Base-by-base conservation (phyloP, 2,113 vertebrate genomes). In the Illadopsis cleaveri region DNA sequence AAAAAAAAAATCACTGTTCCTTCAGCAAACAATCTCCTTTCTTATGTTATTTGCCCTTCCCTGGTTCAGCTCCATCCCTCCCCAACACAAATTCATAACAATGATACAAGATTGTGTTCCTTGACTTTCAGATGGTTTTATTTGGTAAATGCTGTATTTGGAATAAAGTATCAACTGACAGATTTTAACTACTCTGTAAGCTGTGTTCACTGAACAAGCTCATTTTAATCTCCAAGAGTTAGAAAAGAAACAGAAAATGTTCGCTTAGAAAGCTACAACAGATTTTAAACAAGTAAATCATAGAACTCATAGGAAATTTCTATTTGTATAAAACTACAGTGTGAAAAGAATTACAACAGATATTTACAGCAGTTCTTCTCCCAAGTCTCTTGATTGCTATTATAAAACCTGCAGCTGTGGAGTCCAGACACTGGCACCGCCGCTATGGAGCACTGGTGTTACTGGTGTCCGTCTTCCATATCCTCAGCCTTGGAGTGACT, bases 171-270 rank as follows among this genome's bases (percentile, higher is more conserved):
- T 50, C 76, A 65, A 8, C 5, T 27, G 88, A 69, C 6, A 65
- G 25, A 73, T 42, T 91, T 70, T 5, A 7, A 85, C 31, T 38
- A 3, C 30, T 57, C 9, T 64, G 42, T 80, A 68, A 72, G 37
- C 48, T 27, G 2, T 77, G 81, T 82, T 96, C 91, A 87, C 10
- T 94, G 66, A 96, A 96, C 64, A 90, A 82, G 82, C 47, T 72
- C 3, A 37, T 88, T 85, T 88, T 80, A 88, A 75, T 73, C 37
- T 6, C 0, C 20, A 62, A 86, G 84, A 94, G 54, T 70, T 57
- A 77, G 62, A 40, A 48, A 65, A 78, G 45, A 72, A 83, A 61
- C 66, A 80, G n/a, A 73, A 77, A 50, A 53, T 5, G 15, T 54
- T 92, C 3, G 3, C 75, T 77, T 45, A 51, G 40, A 77, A 88